Evolutionary conservation across 2,113 vertebrate genomes (phyloP).

Genomic region (Dasypus novemcinctus): DNA sequence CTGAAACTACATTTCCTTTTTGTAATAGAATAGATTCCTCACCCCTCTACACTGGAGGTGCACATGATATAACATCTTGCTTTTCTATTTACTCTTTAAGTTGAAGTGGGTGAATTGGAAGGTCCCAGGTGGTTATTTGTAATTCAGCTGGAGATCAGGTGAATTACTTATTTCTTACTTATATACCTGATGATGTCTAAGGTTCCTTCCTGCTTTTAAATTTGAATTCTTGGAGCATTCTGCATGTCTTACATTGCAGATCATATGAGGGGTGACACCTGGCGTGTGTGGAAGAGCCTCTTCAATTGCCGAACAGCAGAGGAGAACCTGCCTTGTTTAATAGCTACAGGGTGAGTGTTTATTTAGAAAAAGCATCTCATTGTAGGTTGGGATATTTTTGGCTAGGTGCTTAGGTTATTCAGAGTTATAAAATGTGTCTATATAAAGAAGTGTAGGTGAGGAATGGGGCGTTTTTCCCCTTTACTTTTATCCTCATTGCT

Average conservation of each 20-base stretch:
- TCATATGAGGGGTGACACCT: neutral
- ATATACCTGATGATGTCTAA: neutral
- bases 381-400: neutral
- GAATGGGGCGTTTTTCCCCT: neutral
- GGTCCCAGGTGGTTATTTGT: neutral
- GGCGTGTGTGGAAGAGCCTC: neutral
- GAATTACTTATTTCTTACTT: neutral
- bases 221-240: neutral
- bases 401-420: neutral
- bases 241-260: neutral
- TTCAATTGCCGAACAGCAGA: neutral
- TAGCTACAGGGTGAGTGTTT: neutral
- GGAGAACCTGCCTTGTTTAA: neutral
- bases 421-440: neutral
- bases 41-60: neutral
- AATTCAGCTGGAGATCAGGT: neutral
- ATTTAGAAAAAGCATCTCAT: neutral
- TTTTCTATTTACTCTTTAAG: neutral
- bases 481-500: neutral
- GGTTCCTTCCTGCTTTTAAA: neutral
- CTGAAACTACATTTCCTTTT: neutral
- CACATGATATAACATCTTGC: neutral
- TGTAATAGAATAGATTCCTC: neutral
- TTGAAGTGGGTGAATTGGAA: neutral
- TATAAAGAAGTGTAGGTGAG: neutral